Base-by-base conservation (phyloP, 2,888 invertebrate species). In the Eilema caniola region DNA sequence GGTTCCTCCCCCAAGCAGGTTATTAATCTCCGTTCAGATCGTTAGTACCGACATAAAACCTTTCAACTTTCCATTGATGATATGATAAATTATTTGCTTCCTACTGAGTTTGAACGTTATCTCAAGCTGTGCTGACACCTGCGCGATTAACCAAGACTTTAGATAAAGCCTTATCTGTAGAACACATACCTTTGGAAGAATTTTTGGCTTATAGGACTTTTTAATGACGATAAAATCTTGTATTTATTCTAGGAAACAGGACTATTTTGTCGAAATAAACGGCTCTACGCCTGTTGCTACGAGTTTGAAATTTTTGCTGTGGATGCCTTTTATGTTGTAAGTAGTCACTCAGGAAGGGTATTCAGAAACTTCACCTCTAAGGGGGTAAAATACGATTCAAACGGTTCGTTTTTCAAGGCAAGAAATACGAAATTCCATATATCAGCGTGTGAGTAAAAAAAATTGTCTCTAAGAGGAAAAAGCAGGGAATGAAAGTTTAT, bases 81-180 rank as follows among this genome's bases (percentile, higher is more conserved):
- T 61, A 61, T 33, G 61, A 33, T 25, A 37, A 1, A 23, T 61
- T 61, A 31, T 20, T 57, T 56, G 11, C n/a, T 66, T 33, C 57
- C 56, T 37, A 53, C 57, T 33, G 24, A 31, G 31, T 56, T 57
- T 14, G 16, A 28, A 10, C 23, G 16, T 65, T 65, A 65, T 65
- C 65, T 31, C 56, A 63, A 24, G 25, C 47, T 28, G 16, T n/a
- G 20, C 20, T 11, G 25, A 47, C 28, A 33, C n/a, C 53, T 56
- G 41, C 28, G 14, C 12, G n/a, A 56, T 28, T 33, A 23, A 65
- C 56, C 12, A 3, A 23, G 7, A 10, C 20, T 10, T 65, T 23
- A 31, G 65, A 65, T 65, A 65, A 65, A 12, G 20, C 66, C 33
- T n/a, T 61, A 33, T 61, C 61, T 33, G 23, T 23, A 31, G 12